Evolutionary conservation across 2,888 invertebrate species (phyloP), one percentile per base, ranked within the genome.

Genomic region (Malacosoma neustria): DNA sequence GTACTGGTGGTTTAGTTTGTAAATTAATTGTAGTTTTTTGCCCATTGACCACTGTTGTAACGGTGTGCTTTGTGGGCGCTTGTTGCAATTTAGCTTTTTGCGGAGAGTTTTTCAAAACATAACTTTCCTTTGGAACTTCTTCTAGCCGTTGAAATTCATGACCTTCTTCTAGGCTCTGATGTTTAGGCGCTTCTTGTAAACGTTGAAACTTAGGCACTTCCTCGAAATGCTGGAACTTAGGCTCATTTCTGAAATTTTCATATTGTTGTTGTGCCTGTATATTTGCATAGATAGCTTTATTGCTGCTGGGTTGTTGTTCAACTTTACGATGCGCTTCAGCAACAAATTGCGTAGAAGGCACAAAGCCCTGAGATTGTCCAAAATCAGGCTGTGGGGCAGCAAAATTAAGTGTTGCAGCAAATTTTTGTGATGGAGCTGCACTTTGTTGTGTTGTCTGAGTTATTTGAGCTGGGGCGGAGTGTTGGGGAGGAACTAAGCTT

Each of bases 1-100:
- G 81, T 3, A 84, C 34, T 3, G 69, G 58, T 2, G 79, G 80
- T 39, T 76, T 68, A 2, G 75, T 76, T 35, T 72, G 60, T 34
- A 82, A 49, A 40, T 73, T 68, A 12, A 79, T 61, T 7, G 72
- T 57, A 11, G 75, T 68, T 43, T 73, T 73, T 48, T 80, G 57
- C 22, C 80, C 80, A 42, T 81, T 73, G 14, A 71, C 62, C 29
- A 68, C 60, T 11, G 75, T 68, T 9, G 72, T 68, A n/a, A 47
- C 51, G 13, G 61, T 60, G 14, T 68, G 61, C 37, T 67, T 65
- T 2, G 57, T 59, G 13, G 68, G 66, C 13, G 58, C 57, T 14
- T 58, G 55, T 46, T 66, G 63, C 34, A 64, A 45, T 46, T 66
- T 56, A 39, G 50, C 59, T 30, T 57, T 62, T 32, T 63, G 44